Evolutionary conservation across 2,888 invertebrate genomes (phyloP).

Genomic region (Caenorhabditis afra): DNA sequence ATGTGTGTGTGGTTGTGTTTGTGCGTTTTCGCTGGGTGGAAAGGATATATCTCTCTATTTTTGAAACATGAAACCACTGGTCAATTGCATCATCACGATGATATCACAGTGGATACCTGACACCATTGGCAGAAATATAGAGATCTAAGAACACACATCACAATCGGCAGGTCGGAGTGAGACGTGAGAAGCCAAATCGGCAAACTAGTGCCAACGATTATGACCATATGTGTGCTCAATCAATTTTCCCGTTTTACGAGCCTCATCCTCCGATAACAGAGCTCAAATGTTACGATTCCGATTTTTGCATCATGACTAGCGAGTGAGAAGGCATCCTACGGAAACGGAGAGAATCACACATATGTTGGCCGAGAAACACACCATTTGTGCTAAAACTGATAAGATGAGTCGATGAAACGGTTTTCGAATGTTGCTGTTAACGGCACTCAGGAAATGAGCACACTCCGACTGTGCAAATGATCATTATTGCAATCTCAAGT

Average conservation of each 20-base stretch:
- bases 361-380: conserved; percentile 50
- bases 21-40: neutral
- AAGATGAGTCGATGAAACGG: conserved; percentile 29
- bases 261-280: conserved; percentile 36
- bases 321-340: neutral
- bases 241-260: conserved; percentile 48
- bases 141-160: conserved; percentile 60
- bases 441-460: conserved; percentile 50
- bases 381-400: conserved; percentile 36
- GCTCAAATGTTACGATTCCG: conserved; percentile 52
- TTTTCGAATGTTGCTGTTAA: conserved; percentile 12
- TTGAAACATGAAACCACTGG: conserved; percentile 28
- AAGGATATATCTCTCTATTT: conserved; percentile 1
- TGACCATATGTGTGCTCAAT: conserved; percentile 54
- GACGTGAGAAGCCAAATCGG: conserved; percentile 40
- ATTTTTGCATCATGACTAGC: conserved; percentile 44
- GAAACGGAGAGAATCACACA: conserved; percentile 16
- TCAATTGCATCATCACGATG: conserved; percentile 57
- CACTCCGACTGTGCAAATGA: conserved; percentile 39
- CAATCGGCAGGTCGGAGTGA: conserved; percentile 11
- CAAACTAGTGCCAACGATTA: conserved; percentile 25
- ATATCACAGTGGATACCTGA: conserved; percentile 53
- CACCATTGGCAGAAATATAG: conserved; percentile 25
- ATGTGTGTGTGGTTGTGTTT: neutral
- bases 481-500: conserved; percentile 27